These are phyloP conservation scores for Pipistrellus pygmaeus DNA, from an alignment of 2,797 vertebrate species.

Conservation along the genomic window DNA sequence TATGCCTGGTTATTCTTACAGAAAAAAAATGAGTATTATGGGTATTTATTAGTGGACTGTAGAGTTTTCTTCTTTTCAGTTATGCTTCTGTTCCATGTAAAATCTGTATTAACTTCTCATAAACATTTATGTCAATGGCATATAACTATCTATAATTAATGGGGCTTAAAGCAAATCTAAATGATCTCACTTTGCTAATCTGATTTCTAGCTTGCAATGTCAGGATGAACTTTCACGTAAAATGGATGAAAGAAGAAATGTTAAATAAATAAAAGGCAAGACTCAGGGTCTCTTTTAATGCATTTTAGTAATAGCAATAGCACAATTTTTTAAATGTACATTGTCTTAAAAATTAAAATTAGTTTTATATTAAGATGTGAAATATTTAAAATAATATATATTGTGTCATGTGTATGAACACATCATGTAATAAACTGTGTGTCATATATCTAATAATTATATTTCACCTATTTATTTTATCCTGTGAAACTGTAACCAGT, in stretches of 20 bases:
- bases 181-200: not conserved
- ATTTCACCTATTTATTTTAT: not conserved
- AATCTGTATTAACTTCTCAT: not conserved
- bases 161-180: conserved; percentile 8
- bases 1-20: not conserved
- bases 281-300: not conserved
- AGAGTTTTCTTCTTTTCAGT: not conserved
- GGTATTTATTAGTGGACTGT: not conserved
- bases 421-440: not conserved
- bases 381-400: not conserved
- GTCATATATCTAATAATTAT: not conserved
- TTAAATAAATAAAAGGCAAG: not conserved
- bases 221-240: not conserved
- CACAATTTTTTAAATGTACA: not conserved
- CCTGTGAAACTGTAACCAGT: not conserved
- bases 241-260: not conserved
- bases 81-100: not conserved
- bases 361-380: not conserved
- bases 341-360: not conserved
- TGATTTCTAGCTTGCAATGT: not conserved
- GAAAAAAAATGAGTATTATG: not conserved
- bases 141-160: not conserved
- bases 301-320: not conserved
- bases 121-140: not conserved
- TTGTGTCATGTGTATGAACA: not conserved